phyloP scores from a whole-genome alignment of 2,888 invertebrate genomes.

The Nephrotoma guestfalica region DNA sequence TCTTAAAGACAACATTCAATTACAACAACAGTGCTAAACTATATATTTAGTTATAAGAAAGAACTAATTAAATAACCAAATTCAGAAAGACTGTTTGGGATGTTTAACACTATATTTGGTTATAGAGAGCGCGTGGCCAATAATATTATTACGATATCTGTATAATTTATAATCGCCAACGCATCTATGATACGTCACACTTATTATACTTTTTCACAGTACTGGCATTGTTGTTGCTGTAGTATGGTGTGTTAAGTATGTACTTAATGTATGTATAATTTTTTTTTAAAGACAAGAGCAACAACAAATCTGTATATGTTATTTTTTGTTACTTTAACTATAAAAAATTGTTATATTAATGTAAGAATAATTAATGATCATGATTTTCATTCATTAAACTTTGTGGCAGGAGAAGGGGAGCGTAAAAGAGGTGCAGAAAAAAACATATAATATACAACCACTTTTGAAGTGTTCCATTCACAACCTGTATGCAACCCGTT shows the following conservation, averaged over 20 bases:
- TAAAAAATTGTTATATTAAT: not conserved
- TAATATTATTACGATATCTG: not conserved
- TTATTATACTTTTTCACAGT: not conserved
- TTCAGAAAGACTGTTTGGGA: not conserved
- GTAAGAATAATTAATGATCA: not conserved
- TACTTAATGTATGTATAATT: not conserved
- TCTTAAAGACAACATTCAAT: not conserved
- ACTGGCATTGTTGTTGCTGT: not conserved
- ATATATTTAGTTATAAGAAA: not conserved
- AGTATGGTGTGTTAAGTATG: not conserved
- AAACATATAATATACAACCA: not conserved
- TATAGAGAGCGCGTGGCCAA: not conserved
- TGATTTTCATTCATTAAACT: not conserved
- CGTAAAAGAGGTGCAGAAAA: not conserved
- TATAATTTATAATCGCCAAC: not conserved
- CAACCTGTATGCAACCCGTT: not conserved
- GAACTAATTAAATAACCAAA: not conserved
- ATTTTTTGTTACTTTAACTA: not conserved
- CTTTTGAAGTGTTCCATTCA: not conserved
- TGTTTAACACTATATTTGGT: not conserved
- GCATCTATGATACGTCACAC: not conserved
- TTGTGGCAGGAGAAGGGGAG: not conserved
- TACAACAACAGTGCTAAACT: not conserved
- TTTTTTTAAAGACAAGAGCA: not conserved
- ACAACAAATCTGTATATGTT: not conserved